Conservation (phyloP, 1,140 invertebrate genomes). For the Dinoponera quadriceps region DNA sequence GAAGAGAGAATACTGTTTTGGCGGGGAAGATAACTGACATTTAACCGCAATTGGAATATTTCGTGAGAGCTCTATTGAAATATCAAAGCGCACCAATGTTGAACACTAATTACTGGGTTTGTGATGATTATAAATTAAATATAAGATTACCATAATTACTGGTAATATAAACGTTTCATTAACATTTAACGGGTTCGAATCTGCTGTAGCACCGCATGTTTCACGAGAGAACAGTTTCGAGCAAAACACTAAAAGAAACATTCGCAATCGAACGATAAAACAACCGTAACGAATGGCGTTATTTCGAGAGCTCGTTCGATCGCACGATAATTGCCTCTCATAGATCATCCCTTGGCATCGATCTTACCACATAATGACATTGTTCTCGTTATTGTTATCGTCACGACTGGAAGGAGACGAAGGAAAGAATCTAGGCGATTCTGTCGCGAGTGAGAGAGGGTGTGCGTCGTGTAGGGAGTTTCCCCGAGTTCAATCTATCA, state of each 20-base stretch:
- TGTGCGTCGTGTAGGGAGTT: slow-evolving; percentile 47
- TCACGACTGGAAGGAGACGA: slow-evolving; percentile 32
- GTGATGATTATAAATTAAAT: slow-evolving; percentile 20
- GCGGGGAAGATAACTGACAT: not conserved
- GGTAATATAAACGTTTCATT: not conserved
- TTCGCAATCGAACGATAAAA: not conserved
- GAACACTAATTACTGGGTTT: not conserved
- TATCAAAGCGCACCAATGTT: not conserved
- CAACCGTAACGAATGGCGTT: too few species aligned
- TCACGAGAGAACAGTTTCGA: not conserved
- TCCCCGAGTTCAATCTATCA: slow-evolving; percentile 15
- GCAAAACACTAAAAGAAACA: not conserved
- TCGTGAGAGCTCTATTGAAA: not conserved
- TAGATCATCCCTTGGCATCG: not conserved
- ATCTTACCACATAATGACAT: not conserved
- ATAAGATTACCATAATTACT: not conserved
- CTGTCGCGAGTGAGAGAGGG: slow-evolving; percentile 30
- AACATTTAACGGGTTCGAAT: slow-evolving; percentile 29
- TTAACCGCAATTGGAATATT: slow-evolving; percentile 16
- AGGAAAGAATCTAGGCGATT: slow-evolving; percentile 55
- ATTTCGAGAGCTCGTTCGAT: slow-evolving; percentile 36
- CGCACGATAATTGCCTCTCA: slow-evolving; percentile 26
- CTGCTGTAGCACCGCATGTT: slow-evolving; percentile 12
- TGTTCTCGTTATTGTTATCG: slow-evolving; percentile 23
- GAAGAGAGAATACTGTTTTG: not conserved